Evolutionary conservation across 2,797 vertebrate species (phyloP).

Genomic region (Danionella dracula): DNA sequence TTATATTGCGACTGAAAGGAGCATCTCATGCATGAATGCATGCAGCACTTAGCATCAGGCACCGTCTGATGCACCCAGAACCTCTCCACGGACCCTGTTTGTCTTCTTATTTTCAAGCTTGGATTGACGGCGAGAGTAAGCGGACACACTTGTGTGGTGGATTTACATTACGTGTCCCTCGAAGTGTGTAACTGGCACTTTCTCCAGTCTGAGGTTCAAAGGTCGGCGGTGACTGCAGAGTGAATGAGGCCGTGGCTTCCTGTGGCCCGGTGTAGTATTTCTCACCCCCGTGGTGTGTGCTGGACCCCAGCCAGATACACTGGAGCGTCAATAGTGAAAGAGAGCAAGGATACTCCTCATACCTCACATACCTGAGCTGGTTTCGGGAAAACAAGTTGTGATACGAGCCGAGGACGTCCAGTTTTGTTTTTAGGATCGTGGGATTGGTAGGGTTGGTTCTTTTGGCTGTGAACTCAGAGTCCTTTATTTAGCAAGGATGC

Average conservation of each 20-base stretch:
- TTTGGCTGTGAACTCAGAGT: too few species aligned
- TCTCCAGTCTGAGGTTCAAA: background rate
- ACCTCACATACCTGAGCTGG: slow-evolving; percentile 14
- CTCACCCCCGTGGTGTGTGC: slow-evolving; percentile 7
- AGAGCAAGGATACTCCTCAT: background rate
- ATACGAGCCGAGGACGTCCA: background rate
- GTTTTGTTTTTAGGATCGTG: background rate
- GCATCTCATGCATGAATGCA: background rate
- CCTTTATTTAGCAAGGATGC: too few species aligned
- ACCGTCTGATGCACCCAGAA: background rate
- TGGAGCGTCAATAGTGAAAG: slow-evolving; percentile 5
- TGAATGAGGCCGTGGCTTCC: slow-evolving; percentile 17
- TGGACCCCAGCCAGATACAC: slow-evolving; percentile 16
- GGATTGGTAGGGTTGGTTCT: too few species aligned
- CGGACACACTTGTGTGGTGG: background rate
- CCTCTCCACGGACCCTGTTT: background rate
- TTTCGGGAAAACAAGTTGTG: slow-evolving; percentile 19
- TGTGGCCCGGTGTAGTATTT: slow-evolving; percentile 40
- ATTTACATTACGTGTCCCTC: slow-evolving; percentile 1
- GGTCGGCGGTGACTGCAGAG: slow-evolving; percentile 4
- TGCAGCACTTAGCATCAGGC: background rate
- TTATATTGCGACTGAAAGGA: slow-evolving; percentile 19
- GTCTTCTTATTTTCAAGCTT: background rate
- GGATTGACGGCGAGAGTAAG: background rate
- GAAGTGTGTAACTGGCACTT: background rate